phyloP scores from a whole-genome alignment of 2,797 vertebrate genomes.

The Anguilla obscura region DNA sequence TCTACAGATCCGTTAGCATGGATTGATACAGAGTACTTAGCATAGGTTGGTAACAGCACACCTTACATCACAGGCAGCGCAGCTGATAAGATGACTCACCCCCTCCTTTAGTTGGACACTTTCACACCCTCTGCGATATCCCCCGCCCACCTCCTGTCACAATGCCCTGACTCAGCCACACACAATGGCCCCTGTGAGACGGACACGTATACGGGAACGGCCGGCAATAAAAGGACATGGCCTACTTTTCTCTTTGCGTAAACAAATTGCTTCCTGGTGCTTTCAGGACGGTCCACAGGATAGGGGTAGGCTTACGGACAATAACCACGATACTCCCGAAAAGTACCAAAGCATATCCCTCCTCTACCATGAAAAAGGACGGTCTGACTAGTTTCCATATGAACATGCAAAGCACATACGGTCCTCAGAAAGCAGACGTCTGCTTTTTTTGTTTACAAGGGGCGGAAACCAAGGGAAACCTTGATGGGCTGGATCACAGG shows the following conservation, averaged over 20 bases:
- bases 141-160: slow-evolving; percentile 2
- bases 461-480: background rate
- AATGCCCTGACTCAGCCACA: background rate
- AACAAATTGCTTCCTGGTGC: slow-evolving; percentile 29
- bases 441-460: background rate
- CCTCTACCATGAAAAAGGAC: background rate
- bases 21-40: background rate
- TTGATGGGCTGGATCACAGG: background rate
- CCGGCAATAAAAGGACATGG: slow-evolving; percentile 4
- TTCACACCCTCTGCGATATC: background rate
- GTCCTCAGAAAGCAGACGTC: background rate
- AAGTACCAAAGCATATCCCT: background rate
- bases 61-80: background rate
- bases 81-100: background rate
- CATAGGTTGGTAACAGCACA: background rate
- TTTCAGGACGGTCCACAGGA: slow-evolving; percentile 16
- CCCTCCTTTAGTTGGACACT: background rate
- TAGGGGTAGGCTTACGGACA: background rate
- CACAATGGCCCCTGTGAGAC: background rate
- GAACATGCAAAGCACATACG: background rate
- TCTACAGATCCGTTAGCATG: background rate
- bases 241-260: slow-evolving; percentile 14
- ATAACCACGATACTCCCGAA: background rate
- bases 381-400: background rate
- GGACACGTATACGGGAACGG: background rate